Percentiles rank a stretch among this genome's conserved stretches.
phyloP scores from a whole-genome alignment of 1,140 invertebrate species.

The Zaprionus vittiger region DNA sequence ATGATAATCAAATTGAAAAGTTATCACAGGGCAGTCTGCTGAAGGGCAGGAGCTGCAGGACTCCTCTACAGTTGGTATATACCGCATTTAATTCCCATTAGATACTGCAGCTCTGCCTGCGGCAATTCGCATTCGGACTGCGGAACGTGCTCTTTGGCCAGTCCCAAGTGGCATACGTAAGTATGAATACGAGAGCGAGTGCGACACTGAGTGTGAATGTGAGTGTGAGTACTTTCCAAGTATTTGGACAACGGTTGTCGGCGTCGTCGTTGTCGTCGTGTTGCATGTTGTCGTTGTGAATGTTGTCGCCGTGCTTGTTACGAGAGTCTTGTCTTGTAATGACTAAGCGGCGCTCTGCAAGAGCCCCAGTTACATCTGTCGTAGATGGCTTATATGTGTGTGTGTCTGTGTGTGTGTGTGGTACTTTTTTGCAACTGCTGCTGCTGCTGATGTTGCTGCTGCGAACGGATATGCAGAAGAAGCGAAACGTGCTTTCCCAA shows the following conservation, averaged over 20 bases:
- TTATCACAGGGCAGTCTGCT: neutral
- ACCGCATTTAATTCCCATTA: constrained; percentile 20
- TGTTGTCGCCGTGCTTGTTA: constrained; percentile 59
- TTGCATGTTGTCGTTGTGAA: constrained; percentile 33
- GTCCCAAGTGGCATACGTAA: neutral
- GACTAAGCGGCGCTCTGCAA: constrained; percentile 45
- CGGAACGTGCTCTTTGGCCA: neutral
- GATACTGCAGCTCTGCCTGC: constrained; percentile 15
- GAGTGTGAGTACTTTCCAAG: constrained; percentile 43
- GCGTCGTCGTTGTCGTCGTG: constrained; percentile 13
- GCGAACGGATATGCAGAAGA: constrained; percentile 68
- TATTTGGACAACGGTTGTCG: constrained; percentile 53
- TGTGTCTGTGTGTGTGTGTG: neutral
- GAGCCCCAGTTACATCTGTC: constrained; percentile 45
- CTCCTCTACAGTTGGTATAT: neutral
- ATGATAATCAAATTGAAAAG: constrained; percentile 11
- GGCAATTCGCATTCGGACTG: constrained; percentile 21
- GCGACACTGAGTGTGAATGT: neutral
- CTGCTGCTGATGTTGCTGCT: constrained; percentile 35
- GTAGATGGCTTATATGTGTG: constrained; percentile 13
- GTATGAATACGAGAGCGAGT: neutral
- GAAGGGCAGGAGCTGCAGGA: neutral
- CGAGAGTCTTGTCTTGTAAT: constrained; percentile 52
- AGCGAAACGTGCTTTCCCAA: constrained; percentile 78
- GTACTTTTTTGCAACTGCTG: constrained; percentile 48